These are phyloP conservation scores for Brenthis daphne DNA, from an alignment of 2,888 invertebrate species.

Conservation along the genomic window DNA sequence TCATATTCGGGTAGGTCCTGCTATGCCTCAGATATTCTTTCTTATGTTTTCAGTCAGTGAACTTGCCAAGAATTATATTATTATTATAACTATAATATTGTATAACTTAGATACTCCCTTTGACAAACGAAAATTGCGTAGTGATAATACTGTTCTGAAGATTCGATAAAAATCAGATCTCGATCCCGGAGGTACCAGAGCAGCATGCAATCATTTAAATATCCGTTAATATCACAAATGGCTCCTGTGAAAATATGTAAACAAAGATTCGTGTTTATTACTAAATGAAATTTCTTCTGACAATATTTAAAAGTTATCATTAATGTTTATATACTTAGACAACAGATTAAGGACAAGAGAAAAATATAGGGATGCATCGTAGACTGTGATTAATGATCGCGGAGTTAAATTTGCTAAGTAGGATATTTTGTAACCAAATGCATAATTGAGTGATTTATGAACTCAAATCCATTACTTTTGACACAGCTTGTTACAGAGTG, in stretches of 20 bases:
- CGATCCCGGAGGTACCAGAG: too few species aligned
- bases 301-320: neutral
- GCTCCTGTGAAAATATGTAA: too few species aligned
- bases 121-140: too few species aligned
- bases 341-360: neutral
- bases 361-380: neutral
- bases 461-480: conserved; percentile 65
- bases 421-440: conserved; percentile 37
- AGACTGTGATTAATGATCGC: conserved; percentile 43
- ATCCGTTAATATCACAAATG: too few species aligned
- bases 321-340: neutral
- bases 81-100: neutral
- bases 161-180: too few species aligned
- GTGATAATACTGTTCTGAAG: too few species aligned
- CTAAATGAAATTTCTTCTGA: too few species aligned
- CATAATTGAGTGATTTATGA: conserved; percentile 79
- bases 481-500: conserved; percentile 71
- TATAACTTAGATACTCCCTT: neutral
- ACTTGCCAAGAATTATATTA: neutral
- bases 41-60: too few species aligned
- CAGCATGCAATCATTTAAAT: too few species aligned
- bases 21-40: neutral
- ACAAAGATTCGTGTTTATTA: neutral
- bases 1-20: conserved; percentile 60
- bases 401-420: conserved; percentile 40